A percentile compares a stretch with the other conserved stretches of the same genome.
These are phyloP conservation scores for Arizona elegans DNA, from an alignment of 2,113 vertebrate genomes.

Conservation along the genomic window DNA sequence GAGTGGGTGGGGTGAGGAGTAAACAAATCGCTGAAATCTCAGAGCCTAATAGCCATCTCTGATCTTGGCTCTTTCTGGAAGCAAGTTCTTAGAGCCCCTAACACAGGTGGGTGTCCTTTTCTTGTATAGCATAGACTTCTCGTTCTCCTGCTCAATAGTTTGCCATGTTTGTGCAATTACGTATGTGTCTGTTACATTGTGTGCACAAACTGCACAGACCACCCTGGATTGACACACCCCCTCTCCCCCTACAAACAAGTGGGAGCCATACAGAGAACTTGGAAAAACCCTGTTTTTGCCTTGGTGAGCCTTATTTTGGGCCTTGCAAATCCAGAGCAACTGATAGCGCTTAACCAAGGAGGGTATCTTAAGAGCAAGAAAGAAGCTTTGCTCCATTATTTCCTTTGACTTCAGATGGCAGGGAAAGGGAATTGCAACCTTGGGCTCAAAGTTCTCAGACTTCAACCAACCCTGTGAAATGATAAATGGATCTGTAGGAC, in stretches of 20 bases:
- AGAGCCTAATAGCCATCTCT: not conserved
- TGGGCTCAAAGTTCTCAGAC: not conserved
- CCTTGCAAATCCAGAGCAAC: not conserved
- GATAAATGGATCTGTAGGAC: not conserved
- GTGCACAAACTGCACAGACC: not conserved
- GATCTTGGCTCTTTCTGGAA: slow-evolving; percentile 7
- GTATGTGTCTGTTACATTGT: not conserved
- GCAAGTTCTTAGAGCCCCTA: not conserved
- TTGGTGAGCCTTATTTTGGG: not conserved
- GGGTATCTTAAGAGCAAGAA: not conserved
- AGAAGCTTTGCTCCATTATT: not conserved
- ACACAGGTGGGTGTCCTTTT: not conserved
- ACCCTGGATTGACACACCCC: not conserved
- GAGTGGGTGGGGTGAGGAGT: not conserved
- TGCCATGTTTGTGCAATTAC: not conserved
- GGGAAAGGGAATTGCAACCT: not conserved
- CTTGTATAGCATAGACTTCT: not conserved
- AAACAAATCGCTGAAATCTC: not conserved
- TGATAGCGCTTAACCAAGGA: not conserved
- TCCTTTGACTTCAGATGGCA: not conserved
- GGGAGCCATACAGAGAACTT: not conserved
- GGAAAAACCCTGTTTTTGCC: not conserved
- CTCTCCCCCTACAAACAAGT: not conserved
- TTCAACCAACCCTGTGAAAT: not conserved
- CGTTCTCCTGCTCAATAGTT: too few species aligned